Conservation (phyloP, 53 echinoderm and acorn worm genomes). For the Astropecten irregularis region DNA sequence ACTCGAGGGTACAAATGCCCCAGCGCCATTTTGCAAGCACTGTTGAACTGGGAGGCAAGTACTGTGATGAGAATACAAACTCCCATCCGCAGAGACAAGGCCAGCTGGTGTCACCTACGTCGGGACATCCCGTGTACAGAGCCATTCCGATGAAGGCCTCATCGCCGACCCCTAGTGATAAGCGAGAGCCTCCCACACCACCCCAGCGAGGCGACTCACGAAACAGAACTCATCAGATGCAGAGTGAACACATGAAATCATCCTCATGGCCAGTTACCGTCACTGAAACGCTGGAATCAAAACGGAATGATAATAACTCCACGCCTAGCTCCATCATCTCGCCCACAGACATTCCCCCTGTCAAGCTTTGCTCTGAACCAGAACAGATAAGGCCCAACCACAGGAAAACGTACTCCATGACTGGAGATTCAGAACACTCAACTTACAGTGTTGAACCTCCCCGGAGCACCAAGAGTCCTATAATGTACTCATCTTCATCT, state of each 20-base stretch:
- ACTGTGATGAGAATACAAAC: slow-evolving; percentile 1
- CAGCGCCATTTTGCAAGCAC: slow-evolving; percentile 82
- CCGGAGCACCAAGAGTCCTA: background rate
- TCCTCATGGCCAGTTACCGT: slow-evolving; percentile 77
- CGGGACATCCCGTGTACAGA: slow-evolving; percentile 1
- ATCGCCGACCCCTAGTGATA: slow-evolving; percentile 36
- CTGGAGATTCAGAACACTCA: slow-evolving; percentile 12
- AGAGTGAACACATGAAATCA: slow-evolving; percentile 76
- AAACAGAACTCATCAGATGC: slow-evolving; percentile 69
- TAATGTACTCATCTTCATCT: background rate
- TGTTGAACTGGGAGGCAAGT: slow-evolving; percentile 42
- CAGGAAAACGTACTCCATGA: background rate
- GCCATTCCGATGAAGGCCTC: background rate
- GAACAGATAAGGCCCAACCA: slow-evolving; percentile 40
- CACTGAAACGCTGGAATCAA: slow-evolving; percentile 51
- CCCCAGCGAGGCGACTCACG: slow-evolving; percentile 82
- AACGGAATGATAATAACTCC: slow-evolving; percentile 59
- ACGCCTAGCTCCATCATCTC: slow-evolving; percentile 67
- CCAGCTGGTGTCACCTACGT: background rate
- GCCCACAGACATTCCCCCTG: slow-evolving; percentile 77
- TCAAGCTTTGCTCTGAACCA: slow-evolving; percentile 64
- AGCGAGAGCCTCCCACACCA: slow-evolving; percentile 73
- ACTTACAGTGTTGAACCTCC: background rate
- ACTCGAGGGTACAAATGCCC: slow-evolving; percentile 81
- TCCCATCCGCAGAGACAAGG: background rate